Evolutionary conservation across 2,797 vertebrate species (phyloP), one percentile per base, ranked within the genome.

Genomic region (Cyprinodon diabolis): DNA sequence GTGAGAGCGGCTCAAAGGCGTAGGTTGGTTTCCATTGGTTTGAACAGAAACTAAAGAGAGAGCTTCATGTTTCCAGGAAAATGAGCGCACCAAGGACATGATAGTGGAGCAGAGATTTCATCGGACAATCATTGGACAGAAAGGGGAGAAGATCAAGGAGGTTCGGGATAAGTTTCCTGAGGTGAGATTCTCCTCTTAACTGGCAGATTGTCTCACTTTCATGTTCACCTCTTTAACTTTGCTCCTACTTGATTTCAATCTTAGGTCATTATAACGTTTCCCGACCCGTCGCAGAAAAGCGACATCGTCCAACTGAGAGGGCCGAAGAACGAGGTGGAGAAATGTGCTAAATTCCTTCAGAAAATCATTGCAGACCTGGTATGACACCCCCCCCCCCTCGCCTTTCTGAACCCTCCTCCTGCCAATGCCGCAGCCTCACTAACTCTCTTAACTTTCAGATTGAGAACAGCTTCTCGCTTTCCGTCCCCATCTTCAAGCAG

Each of bases 231-330:
- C 17, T 58, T 80, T 73, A 67, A 52, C 63, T 51, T 45, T 11
- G 13, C 7, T 75, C 30, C 58, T 2, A 68, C 71, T 47, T 15
- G 52, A 67, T 76, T 67, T 60, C 47, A 2, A 19, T 49, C 76
- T 21, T 60, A 96, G 96, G 95, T 96, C 73, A 95, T 96, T 63
- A 96, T 97, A 60, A 95, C 94, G 70, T 96, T 97, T 89, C 95
- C 96, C 0, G 94, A 96, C 78, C 95, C 95, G 2, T 74, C 93
- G 3, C 94, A 95, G 84, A 96, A 96, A 86, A 96, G 93, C 2
- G 95, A 96, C 85, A 91, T 95, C 0, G 94, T 96, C n/a, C 95
- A 96, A 90, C 91, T 96, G 47, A 90, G 95, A 71, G 96, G 95
- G 1, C 95, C 96, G 12, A 96, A 96, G 88, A 92, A 94, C 0